Evolutionary conservation across 2,888 invertebrate genomes (phyloP), one percentile per base, ranked within the genome.

Genomic region (Cynaeus angustus): DNA sequence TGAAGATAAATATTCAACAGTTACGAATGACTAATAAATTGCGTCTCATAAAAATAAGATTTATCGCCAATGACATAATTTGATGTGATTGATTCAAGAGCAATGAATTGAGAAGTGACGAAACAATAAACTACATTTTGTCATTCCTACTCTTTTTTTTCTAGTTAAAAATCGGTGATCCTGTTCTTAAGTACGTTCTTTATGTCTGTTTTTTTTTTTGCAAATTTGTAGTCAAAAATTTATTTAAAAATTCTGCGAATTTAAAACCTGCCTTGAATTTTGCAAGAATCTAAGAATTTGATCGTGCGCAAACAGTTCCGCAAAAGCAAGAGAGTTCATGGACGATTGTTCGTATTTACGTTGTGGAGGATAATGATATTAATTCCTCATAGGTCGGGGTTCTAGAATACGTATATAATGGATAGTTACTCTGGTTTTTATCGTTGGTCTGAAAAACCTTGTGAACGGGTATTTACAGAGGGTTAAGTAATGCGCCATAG

Each of bases 301-400:
- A 45, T 13, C n/a, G 59, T 46, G 59, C 45, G 59, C 41, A 45
- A 59, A 46, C 30, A 45, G 28, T 59, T 59, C 45, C 30, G 59
- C 45, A 45, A 59, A 59, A 9, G 8, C 21, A 21, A 21, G n/a
- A 9, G 45, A 45, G 59, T 59, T 59, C 59, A 59, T n/a, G 59
- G 59, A 12, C 59, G 59, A 45, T 59, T 59, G 30, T 59, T 46
- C 45, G 46, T 13, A 59, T 59, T 59, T 59, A 59, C 21, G 21
- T 21, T 3, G 21, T 4, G 21, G 21, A 21, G 21, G 21, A 21
- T 21, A 21, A 21, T 4, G 21, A 21, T 21, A 26, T 52, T 26
- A 14, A 64, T 21, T 28, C 30, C 46, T 46, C 26, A 61, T 61
- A 46, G 33, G 38, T 52, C 52, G 52, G 52, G 64, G 64, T 52